Conservation (phyloP, 2,888 invertebrate species). For the Dermolepida albohirtum region DNA sequence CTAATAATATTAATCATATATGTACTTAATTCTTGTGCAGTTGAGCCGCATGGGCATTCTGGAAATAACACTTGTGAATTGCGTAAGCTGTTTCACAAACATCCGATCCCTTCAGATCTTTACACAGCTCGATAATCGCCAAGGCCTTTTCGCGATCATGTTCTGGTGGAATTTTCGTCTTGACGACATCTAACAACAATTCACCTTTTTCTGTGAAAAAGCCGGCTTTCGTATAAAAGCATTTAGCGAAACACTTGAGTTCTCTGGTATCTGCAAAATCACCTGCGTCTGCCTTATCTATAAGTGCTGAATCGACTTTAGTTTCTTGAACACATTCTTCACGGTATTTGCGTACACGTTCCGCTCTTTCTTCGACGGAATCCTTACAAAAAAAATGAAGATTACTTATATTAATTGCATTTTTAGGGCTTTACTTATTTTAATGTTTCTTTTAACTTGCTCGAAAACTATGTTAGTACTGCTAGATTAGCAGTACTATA, state of each 20-base stretch:
- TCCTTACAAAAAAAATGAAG: constrained; percentile 22
- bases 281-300: constrained; percentile 63
- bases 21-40: constrained; percentile 18
- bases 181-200: constrained; percentile 47
- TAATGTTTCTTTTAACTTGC: too few species aligned
- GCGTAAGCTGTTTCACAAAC: constrained; percentile 51
- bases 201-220: constrained; percentile 57
- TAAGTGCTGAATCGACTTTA: constrained; percentile 54
- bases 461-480: too few species aligned
- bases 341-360: constrained; percentile 36
- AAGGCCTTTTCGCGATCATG: constrained; percentile 45
- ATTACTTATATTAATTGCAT: neutral
- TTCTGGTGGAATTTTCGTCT: constrained; percentile 47
- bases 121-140: constrained; percentile 62
- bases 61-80: constrained; percentile 51
- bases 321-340: constrained; percentile 56
- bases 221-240: constrained; percentile 66
- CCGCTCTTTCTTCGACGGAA: constrained; percentile 20
- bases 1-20: neutral
- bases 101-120: constrained; percentile 63
- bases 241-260: constrained; percentile 66
- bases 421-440: neutral
- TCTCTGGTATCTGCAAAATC: constrained; percentile 65
- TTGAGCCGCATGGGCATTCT: constrained; percentile 41
- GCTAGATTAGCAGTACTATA: too few species aligned